Evolutionary conservation across 1,140 invertebrate species (phyloP).

Genomic region (Cardiocondyla obscurior): DNA sequence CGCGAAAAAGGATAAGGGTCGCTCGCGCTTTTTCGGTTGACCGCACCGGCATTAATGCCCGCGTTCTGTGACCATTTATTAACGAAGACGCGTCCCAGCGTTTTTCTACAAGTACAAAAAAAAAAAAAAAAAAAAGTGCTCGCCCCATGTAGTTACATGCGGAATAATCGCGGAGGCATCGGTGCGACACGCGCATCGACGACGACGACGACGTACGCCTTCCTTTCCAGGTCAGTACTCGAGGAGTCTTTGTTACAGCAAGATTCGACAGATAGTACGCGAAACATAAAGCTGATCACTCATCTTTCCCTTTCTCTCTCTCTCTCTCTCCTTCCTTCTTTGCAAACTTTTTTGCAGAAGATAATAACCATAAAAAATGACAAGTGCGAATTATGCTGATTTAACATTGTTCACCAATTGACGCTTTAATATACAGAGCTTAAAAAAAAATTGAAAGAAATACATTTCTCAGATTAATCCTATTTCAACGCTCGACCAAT

Average conservation of each 20-base stretch:
- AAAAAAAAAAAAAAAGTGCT: neutral
- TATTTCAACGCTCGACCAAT: neutral
- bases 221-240: neutral
- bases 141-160: neutral
- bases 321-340: neutral
- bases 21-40: constrained; percentile 8
- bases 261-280: constrained; percentile 40
- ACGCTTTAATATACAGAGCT: neutral
- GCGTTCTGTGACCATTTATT: neutral
- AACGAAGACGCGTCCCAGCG: neutral
- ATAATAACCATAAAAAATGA: neutral
- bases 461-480: neutral
- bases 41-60: neutral
- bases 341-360: neutral
- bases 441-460: neutral
- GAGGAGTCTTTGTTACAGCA: neutral
- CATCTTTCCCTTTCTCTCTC: neutral
- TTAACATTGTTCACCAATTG: neutral
- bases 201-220: neutral
- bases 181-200: neutral
- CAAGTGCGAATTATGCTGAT: neutral
- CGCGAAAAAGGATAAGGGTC: constrained; percentile 33
- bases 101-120: neutral
- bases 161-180: constrained; percentile 38
- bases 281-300: neutral